Evolutionary conservation across 2,113 vertebrate genomes (phyloP).

Genomic region (Notechis scutatus): DNA sequence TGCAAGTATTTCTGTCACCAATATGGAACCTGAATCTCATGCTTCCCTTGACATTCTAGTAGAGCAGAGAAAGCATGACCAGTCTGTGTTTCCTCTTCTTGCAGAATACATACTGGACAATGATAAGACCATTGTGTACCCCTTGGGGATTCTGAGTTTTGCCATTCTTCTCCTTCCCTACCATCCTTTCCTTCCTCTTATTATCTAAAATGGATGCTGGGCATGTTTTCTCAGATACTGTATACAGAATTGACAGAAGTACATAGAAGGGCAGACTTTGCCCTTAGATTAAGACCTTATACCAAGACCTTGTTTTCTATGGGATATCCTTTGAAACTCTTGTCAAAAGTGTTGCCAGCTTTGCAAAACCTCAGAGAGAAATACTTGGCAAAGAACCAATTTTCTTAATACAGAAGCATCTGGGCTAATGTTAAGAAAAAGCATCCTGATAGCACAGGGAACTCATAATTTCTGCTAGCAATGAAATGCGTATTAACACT

Average conservation of each 20-base stretch:
- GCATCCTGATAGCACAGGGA: background rate
- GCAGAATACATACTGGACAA: background rate
- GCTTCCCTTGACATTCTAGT: background rate
- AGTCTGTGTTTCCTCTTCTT: background rate
- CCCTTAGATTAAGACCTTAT: background rate
- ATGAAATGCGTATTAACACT: conserved; percentile 54
- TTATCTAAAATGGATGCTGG: background rate
- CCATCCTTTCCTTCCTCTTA: background rate
- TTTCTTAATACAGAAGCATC: conserved; percentile 13
- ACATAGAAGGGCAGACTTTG: background rate
- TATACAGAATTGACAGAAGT: background rate
- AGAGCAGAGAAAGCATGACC: background rate
- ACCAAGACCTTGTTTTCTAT: background rate
- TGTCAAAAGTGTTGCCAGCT: background rate
- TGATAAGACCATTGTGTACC: background rate
- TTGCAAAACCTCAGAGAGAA: background rate
- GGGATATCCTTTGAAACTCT: background rate
- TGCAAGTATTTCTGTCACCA: background rate
- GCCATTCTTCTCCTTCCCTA: background rate
- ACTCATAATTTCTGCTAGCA: background rate
- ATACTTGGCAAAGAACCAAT: background rate
- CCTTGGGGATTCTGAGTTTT: background rate
- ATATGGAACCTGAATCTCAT: background rate
- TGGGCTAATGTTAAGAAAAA: conserved; percentile 12
- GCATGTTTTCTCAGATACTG: background rate